Conservation (phyloP, 1,140 invertebrate genomes). For the Thaumatotibia leucotreta region DNA sequence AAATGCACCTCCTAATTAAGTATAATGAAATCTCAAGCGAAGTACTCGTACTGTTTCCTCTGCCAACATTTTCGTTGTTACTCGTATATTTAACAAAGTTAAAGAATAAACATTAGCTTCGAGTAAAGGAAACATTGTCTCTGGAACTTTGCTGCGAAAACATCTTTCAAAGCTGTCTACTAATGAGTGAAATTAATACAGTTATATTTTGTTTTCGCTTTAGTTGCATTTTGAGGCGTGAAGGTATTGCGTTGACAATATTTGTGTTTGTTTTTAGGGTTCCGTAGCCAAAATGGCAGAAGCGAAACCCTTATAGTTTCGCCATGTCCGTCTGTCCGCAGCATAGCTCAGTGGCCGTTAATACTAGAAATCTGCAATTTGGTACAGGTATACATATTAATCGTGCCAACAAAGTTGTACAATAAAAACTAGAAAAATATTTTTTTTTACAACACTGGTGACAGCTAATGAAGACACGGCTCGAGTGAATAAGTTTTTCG, state of each 20-base stretch:
- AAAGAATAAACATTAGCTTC: slow-evolving; percentile 11
- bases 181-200: neutral
- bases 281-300: too few species aligned
- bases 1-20: neutral
- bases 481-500: too few species aligned
- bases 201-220: neutral
- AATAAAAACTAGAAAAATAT: too few species aligned
- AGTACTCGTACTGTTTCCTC: neutral
- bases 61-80: slow-evolving; percentile 7
- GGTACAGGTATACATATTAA: too few species aligned
- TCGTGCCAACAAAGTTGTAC: too few species aligned
- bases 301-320: too few species aligned
- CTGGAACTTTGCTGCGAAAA: neutral
- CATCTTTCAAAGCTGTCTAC: neutral
- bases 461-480: too few species aligned
- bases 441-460: neutral
- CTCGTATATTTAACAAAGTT: slow-evolving; percentile 10
- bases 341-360: too few species aligned
- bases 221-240: neutral
- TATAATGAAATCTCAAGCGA: neutral
- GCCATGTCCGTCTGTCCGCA: too few species aligned
- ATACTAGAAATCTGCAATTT: too few species aligned
- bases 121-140: slow-evolving; percentile 7
- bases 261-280: neutral
- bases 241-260: neutral